Evolutionary conservation across 2,797 vertebrate species (phyloP).

Genomic region (Melanotaenia boesemani): DNA sequence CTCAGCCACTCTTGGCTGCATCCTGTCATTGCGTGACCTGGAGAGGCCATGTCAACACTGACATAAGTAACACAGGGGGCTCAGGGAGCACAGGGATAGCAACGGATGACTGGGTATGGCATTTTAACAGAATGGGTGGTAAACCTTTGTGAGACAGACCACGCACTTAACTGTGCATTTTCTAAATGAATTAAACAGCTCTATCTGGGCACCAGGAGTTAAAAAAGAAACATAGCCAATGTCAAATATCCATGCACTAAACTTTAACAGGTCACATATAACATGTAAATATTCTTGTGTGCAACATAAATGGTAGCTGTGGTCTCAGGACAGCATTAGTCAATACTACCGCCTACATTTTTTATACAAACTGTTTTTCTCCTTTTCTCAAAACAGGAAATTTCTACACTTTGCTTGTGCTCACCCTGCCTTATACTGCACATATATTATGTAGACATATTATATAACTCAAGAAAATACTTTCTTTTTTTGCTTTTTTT

Average conservation of each 20-base stretch:
- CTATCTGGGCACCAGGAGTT: slow-evolving; percentile 24
- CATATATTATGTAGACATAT: slow-evolving; percentile 48
- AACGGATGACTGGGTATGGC: slow-evolving; percentile 75
- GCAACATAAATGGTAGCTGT: slow-evolving; percentile 8
- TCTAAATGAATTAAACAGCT: slow-evolving; percentile 71
- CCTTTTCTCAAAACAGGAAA: slow-evolving; percentile 25
- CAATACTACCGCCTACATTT: slow-evolving; percentile 40
- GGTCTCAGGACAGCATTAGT: slow-evolving; percentile 16
- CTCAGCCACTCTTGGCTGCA: slow-evolving; percentile 36
- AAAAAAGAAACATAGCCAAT: slow-evolving; percentile 3
- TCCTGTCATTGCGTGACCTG: slow-evolving; percentile 75
- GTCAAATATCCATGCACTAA: neutral
- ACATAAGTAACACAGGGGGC: slow-evolving; percentile 74
- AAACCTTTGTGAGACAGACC: slow-evolving; percentile 49
- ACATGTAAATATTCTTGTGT: neutral
- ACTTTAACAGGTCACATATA: neutral
- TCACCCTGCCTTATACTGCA: slow-evolving; percentile 28
- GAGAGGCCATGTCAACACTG: slow-evolving; percentile 74
- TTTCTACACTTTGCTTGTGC: slow-evolving; percentile 6
- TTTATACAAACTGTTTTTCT: slow-evolving; percentile 37
- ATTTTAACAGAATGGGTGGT: slow-evolving; percentile 66
- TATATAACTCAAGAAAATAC: slow-evolving; percentile 33
- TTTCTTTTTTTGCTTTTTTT: slow-evolving; percentile 48
- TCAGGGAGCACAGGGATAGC: slow-evolving; percentile 62
- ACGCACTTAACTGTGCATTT: slow-evolving; percentile 42